phyloP scores from a whole-genome alignment of 2,113 vertebrate species.

The Pionites leucogaster region DNA sequence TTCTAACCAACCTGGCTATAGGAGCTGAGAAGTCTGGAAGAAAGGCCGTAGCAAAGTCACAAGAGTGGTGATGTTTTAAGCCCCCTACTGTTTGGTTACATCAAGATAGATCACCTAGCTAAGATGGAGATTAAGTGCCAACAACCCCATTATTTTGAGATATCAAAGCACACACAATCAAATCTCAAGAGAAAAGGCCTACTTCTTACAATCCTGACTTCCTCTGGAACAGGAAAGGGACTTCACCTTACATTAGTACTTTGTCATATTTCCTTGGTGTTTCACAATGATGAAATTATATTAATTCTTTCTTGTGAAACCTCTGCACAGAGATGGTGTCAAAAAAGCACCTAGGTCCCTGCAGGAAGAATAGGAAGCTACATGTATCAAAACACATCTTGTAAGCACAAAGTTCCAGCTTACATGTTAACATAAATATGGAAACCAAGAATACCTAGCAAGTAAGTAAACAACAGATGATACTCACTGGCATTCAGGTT shows the following conservation, averaged over 20 bases:
- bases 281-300: background rate
- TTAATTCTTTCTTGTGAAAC: background rate
- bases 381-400: background rate
- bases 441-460: background rate
- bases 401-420: background rate
- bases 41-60: background rate
- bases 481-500: background rate
- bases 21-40: background rate
- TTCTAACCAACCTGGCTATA: background rate
- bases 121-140: rapidly evolving
- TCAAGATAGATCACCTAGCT: background rate
- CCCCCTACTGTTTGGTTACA: background rate
- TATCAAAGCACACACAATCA: background rate
- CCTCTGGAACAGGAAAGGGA: background rate
- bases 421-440: background rate
- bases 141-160: background rate
- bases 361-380: background rate
- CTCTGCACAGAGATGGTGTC: background rate
- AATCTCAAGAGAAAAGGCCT: background rate
- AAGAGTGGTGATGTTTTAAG: background rate
- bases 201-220: background rate
- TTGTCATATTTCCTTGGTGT: background rate
- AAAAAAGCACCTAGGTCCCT: background rate
- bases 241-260: no score
- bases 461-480: background rate